Conservation (phyloP, 2,797 vertebrate genomes). For the Glossophaga mutica region DNA sequence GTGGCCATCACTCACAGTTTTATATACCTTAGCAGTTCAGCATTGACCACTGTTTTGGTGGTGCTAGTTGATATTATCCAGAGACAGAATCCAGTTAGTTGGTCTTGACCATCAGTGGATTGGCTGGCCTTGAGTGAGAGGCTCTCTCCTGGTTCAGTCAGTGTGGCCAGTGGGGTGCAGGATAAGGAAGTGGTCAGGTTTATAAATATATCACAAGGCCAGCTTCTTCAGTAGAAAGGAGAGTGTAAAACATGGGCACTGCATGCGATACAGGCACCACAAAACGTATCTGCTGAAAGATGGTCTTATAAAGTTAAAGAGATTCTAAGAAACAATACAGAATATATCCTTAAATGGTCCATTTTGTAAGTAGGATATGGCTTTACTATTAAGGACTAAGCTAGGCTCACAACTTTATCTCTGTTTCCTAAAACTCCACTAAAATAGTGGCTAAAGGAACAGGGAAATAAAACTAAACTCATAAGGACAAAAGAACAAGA, state of each 20-base stretch:
- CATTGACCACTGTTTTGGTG: not conserved
- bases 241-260: not conserved
- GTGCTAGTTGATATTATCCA: not conserved
- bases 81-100: not conserved
- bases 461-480: not conserved
- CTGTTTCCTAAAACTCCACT: conserved; percentile 8
- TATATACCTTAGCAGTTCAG: not conserved
- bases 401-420: conserved; percentile 33
- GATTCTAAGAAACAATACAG: conserved; percentile 33
- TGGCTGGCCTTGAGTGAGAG: not conserved
- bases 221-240: not conserved
- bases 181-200: not conserved
- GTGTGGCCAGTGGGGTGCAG: not conserved
- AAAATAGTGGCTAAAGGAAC: conserved; percentile 15
- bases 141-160: not conserved
- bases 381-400: conserved; percentile 35
- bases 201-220: not conserved
- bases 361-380: not conserved
- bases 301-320: conserved; percentile 7
- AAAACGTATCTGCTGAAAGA: not conserved
- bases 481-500: not conserved
- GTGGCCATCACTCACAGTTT: not conserved
- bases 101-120: not conserved
- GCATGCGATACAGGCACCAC: not conserved
- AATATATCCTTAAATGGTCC: not conserved